Evolutionary conservation across 2,797 vertebrate genomes (phyloP).

Genomic region (Ambastaia sidthimunki): DNA sequence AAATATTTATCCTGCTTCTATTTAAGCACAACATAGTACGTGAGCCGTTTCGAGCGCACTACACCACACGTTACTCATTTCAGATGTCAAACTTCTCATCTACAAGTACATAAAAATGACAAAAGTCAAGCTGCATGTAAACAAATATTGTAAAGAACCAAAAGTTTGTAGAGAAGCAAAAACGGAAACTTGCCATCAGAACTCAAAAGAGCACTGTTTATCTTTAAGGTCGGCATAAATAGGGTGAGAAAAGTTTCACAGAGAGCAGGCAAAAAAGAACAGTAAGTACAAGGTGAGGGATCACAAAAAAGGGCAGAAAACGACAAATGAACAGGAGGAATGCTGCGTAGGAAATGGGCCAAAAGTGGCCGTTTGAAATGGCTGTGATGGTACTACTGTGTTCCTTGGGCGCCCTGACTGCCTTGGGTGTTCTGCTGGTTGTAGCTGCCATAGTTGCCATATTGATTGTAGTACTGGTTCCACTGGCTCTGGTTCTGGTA

Average conservation of each 20-base stretch:
- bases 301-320: constrained; percentile 32
- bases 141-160: constrained; percentile 46
- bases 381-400: constrained; percentile 67
- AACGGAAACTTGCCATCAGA: constrained; percentile 44
- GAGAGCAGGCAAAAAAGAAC: constrained; percentile 34
- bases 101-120: constrained; percentile 44
- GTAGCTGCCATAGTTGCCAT: constrained; percentile 62
- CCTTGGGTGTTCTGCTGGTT: constrained; percentile 64
- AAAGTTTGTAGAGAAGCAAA: constrained; percentile 41
- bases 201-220: constrained; percentile 42
- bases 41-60: constrained; percentile 38
- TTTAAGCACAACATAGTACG: constrained; percentile 52
- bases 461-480: constrained; percentile 85
- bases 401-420: constrained; percentile 72
- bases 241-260: constrained; percentile 24
- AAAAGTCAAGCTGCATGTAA: constrained; percentile 46
- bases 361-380: constrained; percentile 24
- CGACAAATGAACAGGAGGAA: constrained; percentile 31
- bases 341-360: constrained; percentile 55
- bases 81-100: constrained; percentile 41
- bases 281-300: constrained; percentile 54
- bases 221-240: constrained; percentile 44
- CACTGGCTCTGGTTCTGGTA: constrained; percentile 93
- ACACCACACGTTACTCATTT: constrained; percentile 47
- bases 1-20: constrained; percentile 39